These are phyloP conservation scores for Bryconaethiops microstoma DNA, from an alignment of 2,797 vertebrate genomes.

Conservation along the genomic window DNA sequence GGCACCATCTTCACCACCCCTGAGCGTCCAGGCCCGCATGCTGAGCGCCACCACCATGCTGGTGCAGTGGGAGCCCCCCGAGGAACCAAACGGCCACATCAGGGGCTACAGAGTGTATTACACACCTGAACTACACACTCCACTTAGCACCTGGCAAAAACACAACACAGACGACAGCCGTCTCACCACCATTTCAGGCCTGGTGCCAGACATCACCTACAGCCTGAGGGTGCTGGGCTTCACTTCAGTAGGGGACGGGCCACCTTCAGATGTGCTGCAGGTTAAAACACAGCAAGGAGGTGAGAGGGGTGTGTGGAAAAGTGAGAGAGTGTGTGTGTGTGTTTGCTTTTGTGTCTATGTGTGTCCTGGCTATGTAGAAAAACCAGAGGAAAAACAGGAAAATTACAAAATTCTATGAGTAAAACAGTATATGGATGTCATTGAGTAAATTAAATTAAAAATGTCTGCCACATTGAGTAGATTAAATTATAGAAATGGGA, in stretches of 20 bases:
- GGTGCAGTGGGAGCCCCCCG: slow-evolving; percentile 94
- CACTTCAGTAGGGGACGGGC: slow-evolving; percentile 92
- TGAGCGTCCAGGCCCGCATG: slow-evolving; percentile 91
- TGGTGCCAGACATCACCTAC: slow-evolving; percentile 90
- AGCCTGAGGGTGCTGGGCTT: slow-evolving; percentile 91
- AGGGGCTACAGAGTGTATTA: slow-evolving; percentile 93
- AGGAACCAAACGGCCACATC: slow-evolving; percentile 93
- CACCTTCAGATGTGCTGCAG: slow-evolving; percentile 89
- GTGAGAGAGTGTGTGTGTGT: not conserved
- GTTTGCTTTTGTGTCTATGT: not conserved
- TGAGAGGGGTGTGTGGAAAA: slow-evolving; percentile 60
- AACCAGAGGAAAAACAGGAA: not conserved
- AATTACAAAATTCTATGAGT: too few species aligned
- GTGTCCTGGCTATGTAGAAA: not conserved
- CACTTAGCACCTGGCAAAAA: slow-evolving; percentile 88
- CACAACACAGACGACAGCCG: slow-evolving; percentile 90
- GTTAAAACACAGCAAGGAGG: slow-evolving; percentile 96
- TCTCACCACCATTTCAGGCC: slow-evolving; percentile 88
- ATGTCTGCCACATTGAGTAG: too few species aligned
- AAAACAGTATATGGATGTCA: not conserved
- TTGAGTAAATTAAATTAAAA: too few species aligned
- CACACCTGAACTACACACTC: slow-evolving; percentile 77
- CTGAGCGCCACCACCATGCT: slow-evolving; percentile 92
- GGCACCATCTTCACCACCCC: slow-evolving; percentile 91
- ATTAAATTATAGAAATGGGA: too few species aligned